Conservation (phyloP, 2,113 vertebrate species). For the Zootoca vivipara region DNA sequence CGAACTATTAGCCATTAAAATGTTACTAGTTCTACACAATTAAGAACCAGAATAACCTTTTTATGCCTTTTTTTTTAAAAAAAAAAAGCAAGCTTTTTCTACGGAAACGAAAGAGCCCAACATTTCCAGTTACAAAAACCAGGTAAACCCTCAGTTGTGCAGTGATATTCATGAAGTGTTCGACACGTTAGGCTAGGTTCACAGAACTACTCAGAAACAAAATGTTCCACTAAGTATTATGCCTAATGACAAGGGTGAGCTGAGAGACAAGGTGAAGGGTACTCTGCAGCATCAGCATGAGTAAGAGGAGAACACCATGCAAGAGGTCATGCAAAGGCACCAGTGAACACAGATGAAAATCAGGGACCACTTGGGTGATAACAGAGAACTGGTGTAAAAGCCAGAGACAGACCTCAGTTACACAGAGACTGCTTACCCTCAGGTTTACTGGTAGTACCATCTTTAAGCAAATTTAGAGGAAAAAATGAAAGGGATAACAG, state of each 20-base stretch:
- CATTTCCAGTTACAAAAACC: background rate
- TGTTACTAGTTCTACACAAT: background rate
- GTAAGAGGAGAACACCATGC: slow-evolving; percentile 76
- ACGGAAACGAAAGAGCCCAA: background rate
- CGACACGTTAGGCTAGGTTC: background rate
- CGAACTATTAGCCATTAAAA: background rate
- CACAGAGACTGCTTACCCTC: slow-evolving; percentile 93
- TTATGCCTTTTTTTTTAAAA: background rate
- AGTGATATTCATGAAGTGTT: background rate
- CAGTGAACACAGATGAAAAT: slow-evolving; percentile 76
- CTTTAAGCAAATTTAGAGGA: slow-evolving; percentile 91
- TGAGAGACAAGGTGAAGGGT: slow-evolving; percentile 46
- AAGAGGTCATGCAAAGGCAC: slow-evolving; percentile 87
- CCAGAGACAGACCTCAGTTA: slow-evolving; percentile 78
- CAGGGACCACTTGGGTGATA: slow-evolving; percentile 70
- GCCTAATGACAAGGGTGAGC: slow-evolving; percentile 36
- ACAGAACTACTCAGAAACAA: slow-evolving; percentile 20
- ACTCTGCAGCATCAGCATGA: slow-evolving; percentile 64
- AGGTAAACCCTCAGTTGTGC: background rate
- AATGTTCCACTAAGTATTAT: background rate
- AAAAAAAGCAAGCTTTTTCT: background rate
- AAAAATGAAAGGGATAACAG: slow-evolving; percentile 86
- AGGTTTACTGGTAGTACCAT: slow-evolving; percentile 92
- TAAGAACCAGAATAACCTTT: background rate
- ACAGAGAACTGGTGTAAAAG: slow-evolving; percentile 69